A percentile compares a stretch with the other conserved stretches of the same genome.
Evolutionary conservation across 2,113 vertebrate species (phyloP).

Genomic region (Gulo gulo): DNA sequence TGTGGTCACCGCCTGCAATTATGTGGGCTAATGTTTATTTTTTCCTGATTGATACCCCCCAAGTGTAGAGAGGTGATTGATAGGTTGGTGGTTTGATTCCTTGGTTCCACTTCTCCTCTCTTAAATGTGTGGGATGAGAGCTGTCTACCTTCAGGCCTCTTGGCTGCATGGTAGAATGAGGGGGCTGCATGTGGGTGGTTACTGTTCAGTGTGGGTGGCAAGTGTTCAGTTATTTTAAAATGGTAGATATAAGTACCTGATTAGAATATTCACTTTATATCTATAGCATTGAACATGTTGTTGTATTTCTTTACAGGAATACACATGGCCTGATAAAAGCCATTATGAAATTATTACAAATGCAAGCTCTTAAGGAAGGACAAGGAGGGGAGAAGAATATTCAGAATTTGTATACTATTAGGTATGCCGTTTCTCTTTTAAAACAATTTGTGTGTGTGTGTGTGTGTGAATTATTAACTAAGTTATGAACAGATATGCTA

Average conservation of each 20-base stretch:
- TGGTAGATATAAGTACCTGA: not conserved
- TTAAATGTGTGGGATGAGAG: not conserved
- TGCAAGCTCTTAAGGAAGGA: slow-evolving; percentile 85
- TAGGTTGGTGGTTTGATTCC: slow-evolving; percentile 28
- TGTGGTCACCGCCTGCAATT: slow-evolving; percentile 49
- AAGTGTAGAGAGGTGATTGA: not conserved
- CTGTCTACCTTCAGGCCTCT: not conserved
- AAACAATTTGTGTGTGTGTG: not conserved
- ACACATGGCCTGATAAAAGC: slow-evolving; percentile 92
- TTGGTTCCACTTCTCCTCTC: not conserved
- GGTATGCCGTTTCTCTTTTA: slow-evolving; percentile 81
- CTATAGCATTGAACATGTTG: slow-evolving; percentile 69
- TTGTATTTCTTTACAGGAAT: slow-evolving; percentile 84
- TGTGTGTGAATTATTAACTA: not conserved
- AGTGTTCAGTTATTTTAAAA: not conserved
- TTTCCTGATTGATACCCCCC: slow-evolving; percentile 28
- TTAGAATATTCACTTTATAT: slow-evolving; percentile 29
- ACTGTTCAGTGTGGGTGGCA: not conserved
- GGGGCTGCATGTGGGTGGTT: not conserved
- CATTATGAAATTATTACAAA: slow-evolving; percentile 88
- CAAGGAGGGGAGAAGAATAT: slow-evolving; percentile 73
- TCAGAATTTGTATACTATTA: slow-evolving; percentile 89
- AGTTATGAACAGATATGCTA: not conserved
- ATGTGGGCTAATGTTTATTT: slow-evolving; percentile 53
- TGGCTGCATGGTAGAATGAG: not conserved